phyloP scores from a whole-genome alignment of 2,888 invertebrate genomes.

The Steinernema hermaphroditum region DNA sequence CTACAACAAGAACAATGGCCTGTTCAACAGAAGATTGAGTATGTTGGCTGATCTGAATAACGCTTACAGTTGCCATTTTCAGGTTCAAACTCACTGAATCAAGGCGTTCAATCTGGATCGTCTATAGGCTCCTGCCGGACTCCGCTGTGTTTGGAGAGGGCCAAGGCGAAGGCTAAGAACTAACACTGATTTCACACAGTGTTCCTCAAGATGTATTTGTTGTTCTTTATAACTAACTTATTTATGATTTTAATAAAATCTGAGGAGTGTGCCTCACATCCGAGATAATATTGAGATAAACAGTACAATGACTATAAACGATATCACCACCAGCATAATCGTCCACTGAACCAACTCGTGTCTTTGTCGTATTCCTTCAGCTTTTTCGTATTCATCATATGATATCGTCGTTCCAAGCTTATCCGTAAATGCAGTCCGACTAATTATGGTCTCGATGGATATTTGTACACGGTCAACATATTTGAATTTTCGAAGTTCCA shows the following conservation, averaged over 20 bases:
- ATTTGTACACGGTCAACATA: neutral
- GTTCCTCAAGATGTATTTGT: too few species aligned
- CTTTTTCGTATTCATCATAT: neutral
- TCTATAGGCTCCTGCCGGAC: neutral
- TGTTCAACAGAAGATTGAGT: neutral
- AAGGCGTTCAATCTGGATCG: neutral
- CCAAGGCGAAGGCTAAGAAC: neutral
- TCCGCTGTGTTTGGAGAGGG: neutral
- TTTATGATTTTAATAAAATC: slow-evolving; percentile 1
- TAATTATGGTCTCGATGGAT: neutral
- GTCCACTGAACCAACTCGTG: neutral
- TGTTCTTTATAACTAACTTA: too few species aligned
- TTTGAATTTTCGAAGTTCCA: neutral
- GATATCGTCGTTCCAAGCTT: neutral
- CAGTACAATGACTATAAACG: neutral
- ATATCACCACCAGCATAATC: neutral
- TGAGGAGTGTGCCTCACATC: neutral
- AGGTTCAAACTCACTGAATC: neutral
- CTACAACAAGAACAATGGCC: neutral
- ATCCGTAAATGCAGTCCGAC: neutral
- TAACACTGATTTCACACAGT: neutral
- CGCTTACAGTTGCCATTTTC: neutral
- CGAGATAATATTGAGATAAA: neutral
- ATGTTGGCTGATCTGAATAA: neutral
- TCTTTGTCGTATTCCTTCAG: neutral